These are phyloP conservation scores for Hapalemur alaotrensis DNA, from an alignment of 2,797 vertebrate species.

Conservation along the genomic window DNA sequence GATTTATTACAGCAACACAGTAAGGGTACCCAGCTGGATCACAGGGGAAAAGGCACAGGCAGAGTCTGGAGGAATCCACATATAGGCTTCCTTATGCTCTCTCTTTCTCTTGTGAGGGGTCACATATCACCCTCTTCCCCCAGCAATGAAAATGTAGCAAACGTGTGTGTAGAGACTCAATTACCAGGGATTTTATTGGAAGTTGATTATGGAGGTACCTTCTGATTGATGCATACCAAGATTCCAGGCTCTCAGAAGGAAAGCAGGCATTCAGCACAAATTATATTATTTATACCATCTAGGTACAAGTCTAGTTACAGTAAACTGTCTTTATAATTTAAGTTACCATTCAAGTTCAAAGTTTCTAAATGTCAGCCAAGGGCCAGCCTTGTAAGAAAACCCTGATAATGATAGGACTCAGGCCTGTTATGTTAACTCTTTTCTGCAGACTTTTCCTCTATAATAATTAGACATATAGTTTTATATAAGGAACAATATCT, in stretches of 20 bases:
- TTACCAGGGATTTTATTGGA: conserved; percentile 38
- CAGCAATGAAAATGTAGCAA: background rate
- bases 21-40: background rate
- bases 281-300: conserved; percentile 3
- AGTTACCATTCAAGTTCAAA: background rate
- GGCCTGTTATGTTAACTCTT: background rate
- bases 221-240: conserved; percentile 23
- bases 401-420: background rate
- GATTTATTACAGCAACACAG: background rate
- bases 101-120: background rate
- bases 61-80: background rate
- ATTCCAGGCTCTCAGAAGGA: conserved; percentile 5
- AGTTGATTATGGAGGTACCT: background rate
- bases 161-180: background rate
- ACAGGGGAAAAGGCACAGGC: background rate
- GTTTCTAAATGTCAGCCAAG: background rate
- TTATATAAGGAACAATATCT: background rate
- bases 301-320: background rate
- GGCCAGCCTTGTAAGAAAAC: background rate
- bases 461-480: conserved; percentile 18
- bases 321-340: conserved; percentile 40
- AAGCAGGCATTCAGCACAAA: conserved; percentile 12
- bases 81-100: background rate
- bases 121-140: background rate
- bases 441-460: background rate